A percentile compares a stretch with the other conserved stretches of the same genome.
Evolutionary conservation across 2,113 vertebrate species (phyloP).

Genomic region (Brachypodius melanocephalos): DNA sequence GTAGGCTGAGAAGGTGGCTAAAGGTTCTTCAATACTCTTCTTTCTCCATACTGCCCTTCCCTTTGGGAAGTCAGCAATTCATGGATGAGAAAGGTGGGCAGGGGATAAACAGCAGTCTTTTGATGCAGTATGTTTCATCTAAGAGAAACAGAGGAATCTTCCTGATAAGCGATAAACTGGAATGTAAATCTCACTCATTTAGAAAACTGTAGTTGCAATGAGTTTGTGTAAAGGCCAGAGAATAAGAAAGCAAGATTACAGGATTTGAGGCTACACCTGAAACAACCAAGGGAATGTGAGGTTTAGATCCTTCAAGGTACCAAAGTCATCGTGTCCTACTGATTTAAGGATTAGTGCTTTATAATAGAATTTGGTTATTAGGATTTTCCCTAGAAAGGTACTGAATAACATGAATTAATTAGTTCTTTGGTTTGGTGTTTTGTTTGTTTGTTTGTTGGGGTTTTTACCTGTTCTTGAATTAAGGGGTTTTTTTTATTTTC

Average conservation of each 20-base stretch:
- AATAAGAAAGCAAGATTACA: not conserved
- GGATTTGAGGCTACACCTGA: not conserved
- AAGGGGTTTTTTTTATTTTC: not conserved
- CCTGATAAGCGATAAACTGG: not conserved
- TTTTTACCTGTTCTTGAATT: not conserved
- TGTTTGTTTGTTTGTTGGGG: fast-evolving
- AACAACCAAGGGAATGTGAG: not conserved
- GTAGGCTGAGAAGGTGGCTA: not conserved
- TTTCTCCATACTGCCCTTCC: not conserved
- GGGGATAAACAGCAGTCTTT: not conserved
- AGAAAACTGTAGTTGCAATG: not conserved
- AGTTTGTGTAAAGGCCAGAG: not conserved
- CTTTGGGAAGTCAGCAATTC: not conserved
- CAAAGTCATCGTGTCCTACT: not conserved
- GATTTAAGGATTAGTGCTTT: not conserved
- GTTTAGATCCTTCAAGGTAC: not conserved
- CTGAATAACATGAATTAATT: not conserved
- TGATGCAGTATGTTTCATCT: not conserved
- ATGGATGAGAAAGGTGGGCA: not conserved
- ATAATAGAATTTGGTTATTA: not conserved
- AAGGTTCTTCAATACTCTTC: not conserved
- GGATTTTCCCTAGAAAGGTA: not conserved
- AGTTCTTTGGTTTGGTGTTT: not conserved
- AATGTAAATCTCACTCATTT: not conserved
- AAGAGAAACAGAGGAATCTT: not conserved